phyloP scores from a whole-genome alignment of 2,797 vertebrate genomes.

The Propithecus deckenii region DNA sequence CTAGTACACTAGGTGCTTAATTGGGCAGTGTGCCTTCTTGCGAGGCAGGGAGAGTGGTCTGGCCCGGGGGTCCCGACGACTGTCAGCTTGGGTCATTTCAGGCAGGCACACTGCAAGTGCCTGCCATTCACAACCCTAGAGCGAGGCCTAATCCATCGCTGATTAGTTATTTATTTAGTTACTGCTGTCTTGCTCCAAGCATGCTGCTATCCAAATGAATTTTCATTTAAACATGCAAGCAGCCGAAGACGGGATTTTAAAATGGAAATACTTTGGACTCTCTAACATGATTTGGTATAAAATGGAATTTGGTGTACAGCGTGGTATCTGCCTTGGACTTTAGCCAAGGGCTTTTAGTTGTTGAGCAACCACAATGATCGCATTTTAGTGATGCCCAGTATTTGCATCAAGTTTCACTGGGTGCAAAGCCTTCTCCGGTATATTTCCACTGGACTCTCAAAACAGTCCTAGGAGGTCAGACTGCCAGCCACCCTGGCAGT shows the following conservation, averaged over 20 bases:
- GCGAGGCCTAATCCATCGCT: background rate
- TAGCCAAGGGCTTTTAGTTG: background rate
- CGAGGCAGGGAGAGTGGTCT: background rate
- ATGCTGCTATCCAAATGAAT: slow-evolving; percentile 52
- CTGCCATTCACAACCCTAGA: background rate
- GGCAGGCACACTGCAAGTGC: background rate
- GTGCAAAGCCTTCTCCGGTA: background rate
- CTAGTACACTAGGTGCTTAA: background rate
- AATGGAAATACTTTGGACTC: background rate
- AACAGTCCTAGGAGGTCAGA: background rate
- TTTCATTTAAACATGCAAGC: slow-evolving; percentile 61
- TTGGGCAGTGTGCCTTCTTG: background rate
- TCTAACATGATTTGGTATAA: background rate
- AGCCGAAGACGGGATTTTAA: slow-evolving; percentile 25
- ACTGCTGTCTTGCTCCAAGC: slow-evolving; percentile 60
- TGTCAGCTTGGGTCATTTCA: background rate
- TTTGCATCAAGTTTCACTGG: background rate
- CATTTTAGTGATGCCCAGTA: background rate
- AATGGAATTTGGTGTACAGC: background rate
- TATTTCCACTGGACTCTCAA: background rate
- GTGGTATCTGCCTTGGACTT: background rate
- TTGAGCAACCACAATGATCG: background rate
- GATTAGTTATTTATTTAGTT: slow-evolving; percentile 68
- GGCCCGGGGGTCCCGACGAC: background rate
- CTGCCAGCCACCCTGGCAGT: too few relatives aligned